These are phyloP conservation scores for Thymelicus lineola DNA, from an alignment of 2,888 invertebrate genomes.

Conservation along the genomic window DNA sequence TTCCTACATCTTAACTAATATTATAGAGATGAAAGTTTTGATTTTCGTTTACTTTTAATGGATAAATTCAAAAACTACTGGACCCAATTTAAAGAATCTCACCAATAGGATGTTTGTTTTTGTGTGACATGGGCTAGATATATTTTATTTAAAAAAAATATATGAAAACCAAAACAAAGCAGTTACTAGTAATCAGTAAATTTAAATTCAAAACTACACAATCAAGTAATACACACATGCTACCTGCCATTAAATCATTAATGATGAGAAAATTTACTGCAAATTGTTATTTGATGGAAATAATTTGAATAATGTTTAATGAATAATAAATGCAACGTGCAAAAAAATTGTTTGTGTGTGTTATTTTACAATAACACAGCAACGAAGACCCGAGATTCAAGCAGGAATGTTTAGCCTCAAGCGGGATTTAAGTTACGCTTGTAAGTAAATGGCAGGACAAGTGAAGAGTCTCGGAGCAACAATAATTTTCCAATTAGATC, in stretches of 20 bases:
- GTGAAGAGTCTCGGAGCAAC: conserved; percentile 47
- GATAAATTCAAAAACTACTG: too few species aligned
- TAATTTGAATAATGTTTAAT: conserved; percentile 27
- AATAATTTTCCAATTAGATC: conserved; percentile 79
- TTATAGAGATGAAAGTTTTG: too few species aligned
- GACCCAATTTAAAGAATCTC: too few species aligned
- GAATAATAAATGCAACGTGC: conserved; percentile 26
- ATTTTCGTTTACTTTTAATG: too few species aligned
- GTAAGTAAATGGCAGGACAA: conserved; percentile 1
- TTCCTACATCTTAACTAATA: not conserved
- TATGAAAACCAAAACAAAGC: too few species aligned
- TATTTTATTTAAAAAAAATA: too few species aligned
- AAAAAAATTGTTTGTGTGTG: not conserved
- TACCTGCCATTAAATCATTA: conserved; percentile 24
- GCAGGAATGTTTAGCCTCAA: conserved; percentile 21
- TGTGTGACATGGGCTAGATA: too few species aligned
- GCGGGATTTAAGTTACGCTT: conserved; percentile 27
- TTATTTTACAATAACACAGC: conserved; percentile 9
- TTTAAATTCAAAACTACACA: not conserved
- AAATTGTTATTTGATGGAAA: conserved; percentile 27
- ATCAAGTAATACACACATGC: not conserved
- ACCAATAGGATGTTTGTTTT: too few species aligned
- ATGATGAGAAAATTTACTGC: conserved; percentile 25
- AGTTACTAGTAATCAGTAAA: too few species aligned
- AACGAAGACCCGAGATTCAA: conserved; percentile 9